Conservation (phyloP, 1,140 invertebrate species). For the Pseudoatta argentina region DNA sequence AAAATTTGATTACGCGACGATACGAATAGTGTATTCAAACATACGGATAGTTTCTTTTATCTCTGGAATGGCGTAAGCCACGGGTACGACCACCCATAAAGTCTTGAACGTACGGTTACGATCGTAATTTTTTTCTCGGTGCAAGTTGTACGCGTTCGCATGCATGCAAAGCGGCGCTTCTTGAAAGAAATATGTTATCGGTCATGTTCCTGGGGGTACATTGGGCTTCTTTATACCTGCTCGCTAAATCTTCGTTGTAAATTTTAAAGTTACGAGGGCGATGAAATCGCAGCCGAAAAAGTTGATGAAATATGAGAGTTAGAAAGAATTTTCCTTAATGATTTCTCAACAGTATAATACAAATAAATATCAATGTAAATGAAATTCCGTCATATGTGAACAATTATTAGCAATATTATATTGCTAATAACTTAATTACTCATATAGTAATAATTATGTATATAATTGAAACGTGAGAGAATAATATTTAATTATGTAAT, state of each 20-base stretch:
- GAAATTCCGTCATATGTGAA: not conserved
- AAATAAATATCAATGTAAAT: not conserved
- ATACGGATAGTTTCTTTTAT: conserved; percentile 44
- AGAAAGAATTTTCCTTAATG: not conserved
- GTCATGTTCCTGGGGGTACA: conserved; percentile 32
- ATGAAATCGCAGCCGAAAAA: not conserved
- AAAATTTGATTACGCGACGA: conserved; percentile 8
- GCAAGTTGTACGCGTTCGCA: conserved; percentile 5
- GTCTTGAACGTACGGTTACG: conserved; percentile 49
- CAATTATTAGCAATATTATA: not conserved
- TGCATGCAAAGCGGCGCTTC: conserved; percentile 44
- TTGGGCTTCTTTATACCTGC: conserved; percentile 42
- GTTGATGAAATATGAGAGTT: not conserved
- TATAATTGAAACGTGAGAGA: not conserved
- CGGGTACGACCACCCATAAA: conserved; percentile 36
- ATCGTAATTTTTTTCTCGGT: conserved; percentile 33
- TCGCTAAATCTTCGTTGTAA: conserved; percentile 45
- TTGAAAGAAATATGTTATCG: conserved; percentile 60
- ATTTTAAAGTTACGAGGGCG: conserved; percentile 31
- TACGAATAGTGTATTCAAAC: conserved; percentile 1
- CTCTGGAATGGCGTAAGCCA: conserved; percentile 8
- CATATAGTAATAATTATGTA: not conserved
- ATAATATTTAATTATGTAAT: not conserved
- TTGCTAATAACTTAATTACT: not conserved
- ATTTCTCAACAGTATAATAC: not conserved